Conservation (phyloP, 2,888 invertebrate genomes). For the Stenoptilia bipunctidactyla region DNA sequence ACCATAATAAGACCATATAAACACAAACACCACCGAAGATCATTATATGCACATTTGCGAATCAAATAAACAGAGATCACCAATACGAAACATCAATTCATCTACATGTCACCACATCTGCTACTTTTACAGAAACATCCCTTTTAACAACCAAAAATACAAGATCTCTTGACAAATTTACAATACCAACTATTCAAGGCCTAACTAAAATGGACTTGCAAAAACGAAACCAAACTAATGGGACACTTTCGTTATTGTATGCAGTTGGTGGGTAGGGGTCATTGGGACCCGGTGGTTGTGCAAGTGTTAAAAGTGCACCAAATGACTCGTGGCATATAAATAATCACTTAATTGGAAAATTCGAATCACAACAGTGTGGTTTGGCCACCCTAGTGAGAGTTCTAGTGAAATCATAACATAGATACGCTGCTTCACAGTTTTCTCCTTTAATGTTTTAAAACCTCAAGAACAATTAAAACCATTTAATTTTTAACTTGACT, state of each 20-base stretch:
- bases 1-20: too few species aligned
- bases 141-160: neutral
- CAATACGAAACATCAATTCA: slow-evolving; percentile 24
- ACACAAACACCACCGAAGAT: slow-evolving; percentile 13
- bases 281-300: slow-evolving; percentile 14
- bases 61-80: slow-evolving; percentile 33
- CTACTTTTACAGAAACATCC: slow-evolving; percentile 7
- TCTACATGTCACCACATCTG: slow-evolving; percentile 28
- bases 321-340: slow-evolving; percentile 52
- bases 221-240: too few species aligned
- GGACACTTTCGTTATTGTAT: too few species aligned
- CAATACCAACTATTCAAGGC: neutral
- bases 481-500: neutral
- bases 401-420: neutral
- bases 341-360: slow-evolving; percentile 57
- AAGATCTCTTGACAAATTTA: too few species aligned
- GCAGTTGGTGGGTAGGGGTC: slow-evolving; percentile 14
- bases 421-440: neutral
- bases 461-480: neutral
- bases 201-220: neutral
- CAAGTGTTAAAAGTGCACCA: slow-evolving; percentile 28
- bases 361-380: slow-evolving; percentile 44
- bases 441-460: neutral
- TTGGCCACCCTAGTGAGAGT: slow-evolving; percentile 1
- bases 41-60: slow-evolving; percentile 49